Evolutionary conservation across 1,140 invertebrate species (phyloP).

Genomic region (Drosophila ironensis): DNA sequence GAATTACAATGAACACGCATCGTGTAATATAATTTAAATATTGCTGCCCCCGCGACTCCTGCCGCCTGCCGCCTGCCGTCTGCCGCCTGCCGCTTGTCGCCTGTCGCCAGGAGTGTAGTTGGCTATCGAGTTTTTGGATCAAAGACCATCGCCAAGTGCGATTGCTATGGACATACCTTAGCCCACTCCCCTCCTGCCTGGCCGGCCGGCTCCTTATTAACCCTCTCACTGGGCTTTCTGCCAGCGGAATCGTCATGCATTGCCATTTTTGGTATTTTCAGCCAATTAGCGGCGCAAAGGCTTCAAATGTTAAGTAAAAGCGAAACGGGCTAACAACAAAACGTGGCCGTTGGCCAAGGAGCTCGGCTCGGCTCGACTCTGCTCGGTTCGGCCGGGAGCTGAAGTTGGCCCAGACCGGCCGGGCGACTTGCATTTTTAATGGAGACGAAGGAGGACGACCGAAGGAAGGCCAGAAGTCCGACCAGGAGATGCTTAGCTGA

Average conservation of each 20-base stretch:
- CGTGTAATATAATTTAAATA: background rate
- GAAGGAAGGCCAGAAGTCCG: background rate
- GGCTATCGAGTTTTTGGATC: background rate
- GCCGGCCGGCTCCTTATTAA: background rate
- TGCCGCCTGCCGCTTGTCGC: no score
- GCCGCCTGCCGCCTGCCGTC: no score
- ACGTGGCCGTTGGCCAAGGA: slow-evolving; percentile 39
- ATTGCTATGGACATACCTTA: slow-evolving; percentile 17
- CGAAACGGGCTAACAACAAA: slow-evolving; percentile 68
- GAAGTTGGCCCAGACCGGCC: slow-evolving; percentile 44
- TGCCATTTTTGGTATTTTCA: slow-evolving; percentile 81
- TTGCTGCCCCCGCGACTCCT: no score
- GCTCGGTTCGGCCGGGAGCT: background rate
- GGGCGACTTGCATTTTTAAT: slow-evolving; percentile 78
- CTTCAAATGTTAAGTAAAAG: slow-evolving; percentile 79
- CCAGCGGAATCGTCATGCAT: slow-evolving; percentile 59
- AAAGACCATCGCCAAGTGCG: slow-evolving; percentile 13
- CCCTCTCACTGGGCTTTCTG: background rate
- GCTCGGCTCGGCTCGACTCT: background rate
- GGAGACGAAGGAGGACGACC: slow-evolving; percentile 26
- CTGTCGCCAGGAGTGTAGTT: no score
- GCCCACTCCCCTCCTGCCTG: slow-evolving; percentile 3
- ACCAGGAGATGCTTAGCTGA: slow-evolving; percentile 48
- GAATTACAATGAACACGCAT: no score
- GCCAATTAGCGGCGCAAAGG: slow-evolving; percentile 80